phyloP scores from a whole-genome alignment of 2,797 vertebrate genomes.

The Micromesistius poutassou region DNA sequence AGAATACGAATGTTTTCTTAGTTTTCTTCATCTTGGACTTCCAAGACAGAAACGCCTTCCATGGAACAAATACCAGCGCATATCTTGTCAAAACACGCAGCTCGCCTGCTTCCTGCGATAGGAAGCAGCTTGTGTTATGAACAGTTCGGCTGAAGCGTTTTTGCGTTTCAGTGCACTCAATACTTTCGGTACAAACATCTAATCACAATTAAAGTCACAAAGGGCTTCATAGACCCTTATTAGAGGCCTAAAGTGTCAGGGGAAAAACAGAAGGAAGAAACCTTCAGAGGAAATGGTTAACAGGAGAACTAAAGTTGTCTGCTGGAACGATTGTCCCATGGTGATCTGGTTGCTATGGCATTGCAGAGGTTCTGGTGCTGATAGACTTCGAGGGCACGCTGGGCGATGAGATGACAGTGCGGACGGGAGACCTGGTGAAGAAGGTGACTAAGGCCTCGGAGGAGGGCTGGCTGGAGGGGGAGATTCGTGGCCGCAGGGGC shows the following conservation, averaged over 20 bases:
- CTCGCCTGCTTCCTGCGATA: neutral
- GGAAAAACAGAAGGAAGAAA: neutral
- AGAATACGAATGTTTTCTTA: neutral
- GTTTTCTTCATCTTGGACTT: neutral
- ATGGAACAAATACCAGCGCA: neutral
- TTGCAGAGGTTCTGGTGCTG: constrained; percentile 81
- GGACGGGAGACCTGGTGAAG: constrained; percentile 77
- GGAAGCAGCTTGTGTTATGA: neutral
- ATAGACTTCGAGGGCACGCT: constrained; percentile 75
- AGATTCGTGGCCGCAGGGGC: constrained; percentile 73
- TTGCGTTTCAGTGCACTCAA: neutral
- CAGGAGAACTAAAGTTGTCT: neutral
- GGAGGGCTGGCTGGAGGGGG: constrained; percentile 83
- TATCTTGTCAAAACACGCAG: constrained; percentile 7
- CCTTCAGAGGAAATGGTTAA: neutral
- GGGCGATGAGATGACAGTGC: constrained; percentile 75
- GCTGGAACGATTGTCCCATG: neutral
- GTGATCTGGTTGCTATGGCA: constrained; percentile 16
- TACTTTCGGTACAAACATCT: neutral
- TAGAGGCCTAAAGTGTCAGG: neutral
- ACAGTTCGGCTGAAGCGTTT: neutral
- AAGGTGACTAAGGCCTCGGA: constrained; percentile 69
- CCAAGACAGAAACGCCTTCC: neutral
- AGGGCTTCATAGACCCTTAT: neutral
- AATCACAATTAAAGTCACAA: neutral